Percentiles rank a stretch among this genome's conserved stretches.
These are phyloP conservation scores for Xiphorhynchus elegans DNA, from an alignment of 2,113 vertebrate genomes.

Conservation along the genomic window DNA sequence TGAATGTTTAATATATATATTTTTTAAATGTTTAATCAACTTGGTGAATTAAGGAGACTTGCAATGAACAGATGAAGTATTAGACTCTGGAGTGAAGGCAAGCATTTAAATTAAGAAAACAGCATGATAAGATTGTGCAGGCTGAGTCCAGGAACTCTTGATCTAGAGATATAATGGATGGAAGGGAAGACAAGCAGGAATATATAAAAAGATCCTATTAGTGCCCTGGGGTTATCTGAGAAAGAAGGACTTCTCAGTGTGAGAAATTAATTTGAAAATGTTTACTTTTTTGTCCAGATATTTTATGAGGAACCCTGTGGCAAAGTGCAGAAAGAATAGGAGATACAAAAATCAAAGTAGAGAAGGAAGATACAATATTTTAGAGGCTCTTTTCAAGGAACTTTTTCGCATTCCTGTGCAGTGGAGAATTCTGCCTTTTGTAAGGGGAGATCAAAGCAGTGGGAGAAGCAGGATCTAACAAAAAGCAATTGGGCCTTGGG, in stretches of 20 bases:
- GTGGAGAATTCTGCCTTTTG: constrained; percentile 34
- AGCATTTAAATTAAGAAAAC: constrained; percentile 61
- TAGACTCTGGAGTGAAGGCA: constrained; percentile 27
- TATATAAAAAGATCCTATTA: constrained; percentile 24
- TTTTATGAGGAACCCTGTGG: constrained; percentile 22
- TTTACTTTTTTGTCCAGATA: constrained; percentile 35
- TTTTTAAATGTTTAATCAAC: constrained; percentile 48
- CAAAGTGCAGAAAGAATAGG: neutral
- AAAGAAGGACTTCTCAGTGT: neutral
- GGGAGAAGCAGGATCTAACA: constrained; percentile 27
- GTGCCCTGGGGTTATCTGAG: constrained; percentile 25
- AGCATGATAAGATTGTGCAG: constrained; percentile 10
- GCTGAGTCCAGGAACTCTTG: constrained; percentile 39
- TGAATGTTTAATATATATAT: constrained; percentile 16
- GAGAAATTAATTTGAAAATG: constrained; percentile 21
- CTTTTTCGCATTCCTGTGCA: neutral
- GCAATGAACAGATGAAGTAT: constrained; percentile 31
- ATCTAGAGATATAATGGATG: constrained; percentile 50
- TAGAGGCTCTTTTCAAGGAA: constrained; percentile 17
- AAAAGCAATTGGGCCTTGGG: neutral
- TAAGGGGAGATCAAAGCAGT: constrained; percentile 69
- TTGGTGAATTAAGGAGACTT: constrained; percentile 50
- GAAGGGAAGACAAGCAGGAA: constrained; percentile 14
- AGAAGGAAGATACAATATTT: neutral
- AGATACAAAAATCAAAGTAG: neutral